A percentile compares a stretch with the other conserved stretches of the same genome.
These are phyloP conservation scores for Ferdinandea cuprea DNA, from an alignment of 2,888 invertebrate genomes.

Conservation along the genomic window DNA sequence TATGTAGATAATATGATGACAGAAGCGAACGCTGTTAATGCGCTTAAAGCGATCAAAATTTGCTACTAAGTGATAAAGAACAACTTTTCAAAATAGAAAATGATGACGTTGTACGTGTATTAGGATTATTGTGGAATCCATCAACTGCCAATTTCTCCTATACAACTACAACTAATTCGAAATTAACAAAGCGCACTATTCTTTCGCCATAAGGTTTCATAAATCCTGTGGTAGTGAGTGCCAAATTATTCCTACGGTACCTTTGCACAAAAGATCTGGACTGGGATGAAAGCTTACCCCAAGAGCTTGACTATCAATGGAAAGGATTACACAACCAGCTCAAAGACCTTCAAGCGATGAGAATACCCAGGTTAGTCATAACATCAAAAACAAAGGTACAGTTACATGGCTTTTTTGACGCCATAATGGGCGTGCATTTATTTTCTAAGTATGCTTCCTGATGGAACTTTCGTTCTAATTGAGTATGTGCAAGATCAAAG, in stretches of 20 bases:
- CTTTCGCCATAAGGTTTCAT: slow-evolving; percentile 25
- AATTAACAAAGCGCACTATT: slow-evolving; percentile 13
- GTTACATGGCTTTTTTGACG: slow-evolving; percentile 62
- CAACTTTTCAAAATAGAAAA: slow-evolving; percentile 11
- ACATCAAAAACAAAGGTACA: neutral
- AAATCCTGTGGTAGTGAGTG: slow-evolving; percentile 11
- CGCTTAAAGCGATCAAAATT: too few species aligned
- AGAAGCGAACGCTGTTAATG: slow-evolving; percentile 10
- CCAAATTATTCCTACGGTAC: slow-evolving; percentile 57
- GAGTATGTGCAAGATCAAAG: slow-evolving; percentile 49
- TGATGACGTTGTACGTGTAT: slow-evolving; percentile 1
- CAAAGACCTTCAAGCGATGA: slow-evolving; percentile 5
- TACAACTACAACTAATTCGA: neutral
- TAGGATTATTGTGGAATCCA: slow-evolving; percentile 14
- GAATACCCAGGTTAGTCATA: slow-evolving; percentile 39
- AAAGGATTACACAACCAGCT: slow-evolving; percentile 5
- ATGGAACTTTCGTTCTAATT: neutral
- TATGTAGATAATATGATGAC: slow-evolving; percentile 27
- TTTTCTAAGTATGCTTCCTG: neutral
- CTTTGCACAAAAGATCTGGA: slow-evolving; percentile 35
- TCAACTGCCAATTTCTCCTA: slow-evolving; percentile 9
- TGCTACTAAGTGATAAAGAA: neutral
- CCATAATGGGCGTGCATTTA: slow-evolving; percentile 37
- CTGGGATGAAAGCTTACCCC: slow-evolving; percentile 61
- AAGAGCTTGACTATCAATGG: slow-evolving; percentile 7